Evolutionary conservation across 2,888 invertebrate species (phyloP).

Genomic region (Cerastoderma edule): DNA sequence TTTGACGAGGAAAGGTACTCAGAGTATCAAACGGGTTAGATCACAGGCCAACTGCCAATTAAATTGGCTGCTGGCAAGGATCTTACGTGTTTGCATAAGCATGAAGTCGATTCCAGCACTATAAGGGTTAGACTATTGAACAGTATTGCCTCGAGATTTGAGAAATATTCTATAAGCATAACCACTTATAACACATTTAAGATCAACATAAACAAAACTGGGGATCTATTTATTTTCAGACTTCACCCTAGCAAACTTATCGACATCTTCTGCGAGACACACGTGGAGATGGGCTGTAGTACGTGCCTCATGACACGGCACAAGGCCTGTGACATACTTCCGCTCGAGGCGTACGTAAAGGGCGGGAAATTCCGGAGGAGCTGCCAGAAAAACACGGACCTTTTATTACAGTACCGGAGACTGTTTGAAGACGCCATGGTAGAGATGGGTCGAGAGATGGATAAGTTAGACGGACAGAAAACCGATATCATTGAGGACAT

Average conservation of each 20-base stretch:
- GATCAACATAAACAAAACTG: no score
- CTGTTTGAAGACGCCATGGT: slow-evolving; percentile 50
- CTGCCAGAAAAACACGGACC: slow-evolving; percentile 50
- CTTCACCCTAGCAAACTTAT: slow-evolving; percentile 47
- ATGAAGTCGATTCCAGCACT: no score
- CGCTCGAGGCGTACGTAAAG: slow-evolving; percentile 44
- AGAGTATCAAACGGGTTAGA: no score
- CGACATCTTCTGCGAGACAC: slow-evolving; percentile 53
- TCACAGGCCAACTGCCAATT: no score
- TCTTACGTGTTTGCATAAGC: no score
- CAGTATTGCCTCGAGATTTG: no score
- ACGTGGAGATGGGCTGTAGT: slow-evolving; percentile 49
- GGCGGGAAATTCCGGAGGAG: slow-evolving; percentile 53
- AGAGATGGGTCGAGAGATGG: slow-evolving; percentile 38
- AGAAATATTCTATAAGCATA: no score
- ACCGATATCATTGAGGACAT: slow-evolving; percentile 35
- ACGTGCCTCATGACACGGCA: slow-evolving; percentile 52
- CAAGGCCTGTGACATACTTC: slow-evolving; percentile 45
- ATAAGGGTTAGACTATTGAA: no score
- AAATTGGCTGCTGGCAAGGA: no score
- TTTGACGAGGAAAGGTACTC: no score
- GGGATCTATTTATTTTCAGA: no score
- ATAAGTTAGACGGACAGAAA: slow-evolving; percentile 40
- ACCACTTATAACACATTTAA: no score
- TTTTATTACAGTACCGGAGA: slow-evolving; percentile 50